These are phyloP conservation scores for Nebria ingens DNA, from an alignment of 1,140 invertebrate genomes.

Conservation along the genomic window DNA sequence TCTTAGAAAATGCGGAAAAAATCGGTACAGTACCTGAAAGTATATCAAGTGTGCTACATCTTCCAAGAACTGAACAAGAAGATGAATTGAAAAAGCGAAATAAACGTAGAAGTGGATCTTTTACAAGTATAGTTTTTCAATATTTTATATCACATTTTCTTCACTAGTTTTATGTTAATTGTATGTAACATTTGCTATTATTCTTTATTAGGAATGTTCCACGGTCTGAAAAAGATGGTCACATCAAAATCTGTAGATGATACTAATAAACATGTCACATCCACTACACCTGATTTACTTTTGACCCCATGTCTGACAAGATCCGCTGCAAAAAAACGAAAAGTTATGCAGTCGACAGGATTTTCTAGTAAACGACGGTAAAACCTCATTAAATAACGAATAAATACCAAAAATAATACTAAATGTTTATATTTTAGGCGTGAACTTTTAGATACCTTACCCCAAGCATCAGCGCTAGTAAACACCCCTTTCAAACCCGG, in stretches of 20 bases:
- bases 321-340: conserved; percentile 50
- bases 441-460: conserved; percentile 25
- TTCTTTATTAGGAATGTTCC: conserved; percentile 54
- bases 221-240: conserved; percentile 66
- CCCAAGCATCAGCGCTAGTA: conserved; percentile 22
- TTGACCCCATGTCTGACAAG: conserved; percentile 38
- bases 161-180: conserved; percentile 12
- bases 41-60: conserved; percentile 38
- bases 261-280: conserved; percentile 35
- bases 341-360: conserved; percentile 34
- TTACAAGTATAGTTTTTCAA: conserved; percentile 51
- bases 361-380: conserved; percentile 46
- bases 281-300: conserved; percentile 30
- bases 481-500: conserved; percentile 27
- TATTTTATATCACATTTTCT: conserved; percentile 10
- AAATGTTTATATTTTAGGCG: conserved; percentile 16
- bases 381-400: conserved; percentile 17
- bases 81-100: conserved; percentile 50
- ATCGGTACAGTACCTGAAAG: conserved; percentile 60
- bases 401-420: background rate
- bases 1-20: conserved; percentile 63
- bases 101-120: conserved; percentile 67
- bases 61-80: conserved; percentile 33
- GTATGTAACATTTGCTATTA: too few species aligned
- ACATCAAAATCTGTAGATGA: conserved; percentile 41